Base-by-base conservation (phyloP, 2,113 vertebrate genomes). In the Opisthocomus hoazin region DNA sequence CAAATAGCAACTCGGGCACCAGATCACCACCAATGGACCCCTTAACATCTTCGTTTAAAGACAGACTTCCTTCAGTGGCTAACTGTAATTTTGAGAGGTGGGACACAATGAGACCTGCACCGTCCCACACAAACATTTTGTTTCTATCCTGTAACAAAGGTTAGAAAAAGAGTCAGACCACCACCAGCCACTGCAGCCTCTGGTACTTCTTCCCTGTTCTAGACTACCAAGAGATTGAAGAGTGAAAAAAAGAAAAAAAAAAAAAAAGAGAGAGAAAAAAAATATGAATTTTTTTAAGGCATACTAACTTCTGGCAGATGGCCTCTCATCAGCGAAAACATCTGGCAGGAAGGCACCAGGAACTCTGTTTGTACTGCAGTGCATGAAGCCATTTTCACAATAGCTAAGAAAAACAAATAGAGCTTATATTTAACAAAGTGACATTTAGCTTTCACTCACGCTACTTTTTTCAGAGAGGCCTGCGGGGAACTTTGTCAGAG, bases 301-400 rank as follows among this genome's bases (percentile, higher is more conserved):
- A 84, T 94, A 98, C 97, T 98, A 89, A 99, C 99, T 97, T 97
- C 99, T 98, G 53, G 96, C 94, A 71, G 97, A 96, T 45, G 96
- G 93, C 21, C 95, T 97, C 18, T 95, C 93, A 77, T 97, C 64
- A 69, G 97, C 74, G 41, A 97, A 96, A 12, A 94, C 20, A 20
- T 97, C 97, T 22, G 98, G 93, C 60, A 98, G 73, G 94, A 98
- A 97, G 77, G 86, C 95, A 50, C 98, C 98, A 0, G 97, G 96
- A 88, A 53, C 54, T 82, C 96, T 96, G 8, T 95, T 98, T 7
- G 94, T 95, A 76, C 95, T 98, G 70, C 99, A 99, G 88, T 96
- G 98, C 99, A 99, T 99, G 84, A 97, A 93, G 36, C 98, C 99
- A 1, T 98, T 96, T 93, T 99, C 98, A 75, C 98, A 99, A 95